Conservation (phyloP, 2,888 invertebrate genomes). For the Phortica magna region DNA sequence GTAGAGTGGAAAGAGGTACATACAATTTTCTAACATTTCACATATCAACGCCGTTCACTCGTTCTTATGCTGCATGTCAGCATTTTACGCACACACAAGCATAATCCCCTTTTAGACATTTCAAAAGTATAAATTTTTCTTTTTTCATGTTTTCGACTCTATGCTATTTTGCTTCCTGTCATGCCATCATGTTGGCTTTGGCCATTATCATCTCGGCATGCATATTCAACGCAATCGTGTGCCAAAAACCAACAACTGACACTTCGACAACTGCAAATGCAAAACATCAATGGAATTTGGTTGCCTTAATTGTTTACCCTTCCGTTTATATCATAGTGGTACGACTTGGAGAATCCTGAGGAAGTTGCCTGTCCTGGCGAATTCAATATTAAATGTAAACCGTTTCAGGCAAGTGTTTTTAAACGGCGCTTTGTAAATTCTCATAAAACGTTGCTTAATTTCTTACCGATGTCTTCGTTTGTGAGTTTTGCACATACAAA, state of each 20-base stretch:
- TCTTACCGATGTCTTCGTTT: conserved; percentile 67
- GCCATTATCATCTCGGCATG: conserved; percentile 27
- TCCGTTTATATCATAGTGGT: conserved; percentile 83
- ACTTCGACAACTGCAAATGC: conserved; percentile 45
- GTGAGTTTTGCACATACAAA: conserved; percentile 67
- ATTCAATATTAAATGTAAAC: conserved; percentile 82
- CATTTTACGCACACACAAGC: conserved; percentile 12
- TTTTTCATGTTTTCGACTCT: conserved; percentile 42
- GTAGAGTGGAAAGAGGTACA: conserved; percentile 84
- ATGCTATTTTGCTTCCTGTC: neutral
- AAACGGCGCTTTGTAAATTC: conserved; percentile 54
- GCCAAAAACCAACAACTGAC: conserved; percentile 19
- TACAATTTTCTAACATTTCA: neutral
- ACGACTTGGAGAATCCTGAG: conserved; percentile 90
- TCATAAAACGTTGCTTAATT: conserved; percentile 72
- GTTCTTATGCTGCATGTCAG: neutral
- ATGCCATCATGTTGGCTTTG: neutral
- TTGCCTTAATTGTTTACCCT: neutral
- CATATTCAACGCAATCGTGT: conserved; percentile 21
- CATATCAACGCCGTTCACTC: neutral
- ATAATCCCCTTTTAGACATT: conserved; percentile 18
- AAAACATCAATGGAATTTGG: conserved; percentile 48
- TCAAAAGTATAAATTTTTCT: conserved; percentile 13
- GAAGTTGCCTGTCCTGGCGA: conserved; percentile 83
- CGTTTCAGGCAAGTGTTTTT: conserved; percentile 79